Percentiles rank a stretch among this genome's conserved stretches.
phyloP scores from a whole-genome alignment of 2,113 vertebrate genomes.

The Macroglossus sobrinus region DNA sequence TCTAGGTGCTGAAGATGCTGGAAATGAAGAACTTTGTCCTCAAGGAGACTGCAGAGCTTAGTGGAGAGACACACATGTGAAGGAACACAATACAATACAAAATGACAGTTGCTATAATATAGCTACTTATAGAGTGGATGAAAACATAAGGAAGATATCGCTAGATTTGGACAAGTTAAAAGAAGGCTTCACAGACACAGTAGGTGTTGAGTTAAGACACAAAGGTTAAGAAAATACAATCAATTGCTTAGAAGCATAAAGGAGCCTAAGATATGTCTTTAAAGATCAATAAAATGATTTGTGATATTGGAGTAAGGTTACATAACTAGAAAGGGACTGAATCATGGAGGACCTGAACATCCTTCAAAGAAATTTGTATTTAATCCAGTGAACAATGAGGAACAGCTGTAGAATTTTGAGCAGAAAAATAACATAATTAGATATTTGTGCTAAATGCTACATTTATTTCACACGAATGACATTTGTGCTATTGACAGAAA shows the following conservation, averaged over 20 bases:
- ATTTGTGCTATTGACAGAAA: background rate
- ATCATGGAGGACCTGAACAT: background rate
- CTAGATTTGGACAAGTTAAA: background rate
- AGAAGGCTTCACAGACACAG: background rate
- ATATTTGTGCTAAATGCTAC: background rate
- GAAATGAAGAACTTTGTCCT: background rate
- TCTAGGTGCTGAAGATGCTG: background rate
- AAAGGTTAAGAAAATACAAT: background rate
- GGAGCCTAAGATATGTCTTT: background rate
- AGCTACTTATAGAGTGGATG: background rate
- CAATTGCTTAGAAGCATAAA: background rate
- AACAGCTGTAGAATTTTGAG: background rate
- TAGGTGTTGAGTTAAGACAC: background rate
- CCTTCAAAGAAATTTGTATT: background rate
- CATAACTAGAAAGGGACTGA: background rate
- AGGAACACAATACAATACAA: background rate
- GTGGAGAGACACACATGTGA: background rate
- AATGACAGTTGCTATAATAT: background rate
- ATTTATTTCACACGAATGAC: background rate
- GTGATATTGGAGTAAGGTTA: background rate
- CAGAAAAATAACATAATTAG: background rate
- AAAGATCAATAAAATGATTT: background rate
- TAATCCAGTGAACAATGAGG: background rate
- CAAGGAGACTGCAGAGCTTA: background rate
- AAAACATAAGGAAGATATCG: background rate